These are phyloP conservation scores for Papilio helenus DNA, from an alignment of 1,140 invertebrate genomes.

Conservation along the genomic window DNA sequence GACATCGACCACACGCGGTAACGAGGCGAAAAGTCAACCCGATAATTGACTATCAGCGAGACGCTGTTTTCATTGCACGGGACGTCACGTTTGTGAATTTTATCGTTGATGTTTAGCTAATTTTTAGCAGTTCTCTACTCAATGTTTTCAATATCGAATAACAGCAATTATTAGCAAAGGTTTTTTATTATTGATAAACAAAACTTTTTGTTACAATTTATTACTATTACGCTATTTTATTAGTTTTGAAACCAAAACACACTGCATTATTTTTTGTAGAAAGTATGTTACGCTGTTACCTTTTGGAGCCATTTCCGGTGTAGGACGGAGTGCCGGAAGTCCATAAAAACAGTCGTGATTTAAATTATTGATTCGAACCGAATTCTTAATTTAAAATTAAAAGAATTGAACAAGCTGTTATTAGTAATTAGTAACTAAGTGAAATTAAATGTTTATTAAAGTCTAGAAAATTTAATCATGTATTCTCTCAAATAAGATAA, in stretches of 20 bases:
- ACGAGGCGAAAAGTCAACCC: conserved; percentile 53
- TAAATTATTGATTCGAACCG: background rate
- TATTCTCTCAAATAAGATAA: background rate
- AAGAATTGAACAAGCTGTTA: too few relatives aligned
- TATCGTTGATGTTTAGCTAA: background rate
- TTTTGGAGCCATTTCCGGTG: conserved; percentile 1
- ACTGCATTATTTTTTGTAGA: background rate
- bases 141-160: too few relatives aligned
- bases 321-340: background rate
- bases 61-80: conserved; percentile 9
- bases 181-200: too few relatives aligned
- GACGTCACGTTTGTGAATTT: background rate
- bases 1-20: conserved; percentile 55
- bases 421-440: background rate
- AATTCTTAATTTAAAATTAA: background rate
- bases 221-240: too few relatives aligned
- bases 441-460: background rate
- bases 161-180: too few relatives aligned
- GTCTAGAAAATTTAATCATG: background rate
- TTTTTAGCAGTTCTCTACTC: background rate
- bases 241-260: background rate
- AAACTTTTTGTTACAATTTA: too few relatives aligned
- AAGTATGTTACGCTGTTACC: background rate
- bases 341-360: background rate
- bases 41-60: conserved; percentile 44